These are phyloP conservation scores for Porites divaricata DNA, from an alignment of 92 coral and sea anemone genomes.

Conservation along the genomic window DNA sequence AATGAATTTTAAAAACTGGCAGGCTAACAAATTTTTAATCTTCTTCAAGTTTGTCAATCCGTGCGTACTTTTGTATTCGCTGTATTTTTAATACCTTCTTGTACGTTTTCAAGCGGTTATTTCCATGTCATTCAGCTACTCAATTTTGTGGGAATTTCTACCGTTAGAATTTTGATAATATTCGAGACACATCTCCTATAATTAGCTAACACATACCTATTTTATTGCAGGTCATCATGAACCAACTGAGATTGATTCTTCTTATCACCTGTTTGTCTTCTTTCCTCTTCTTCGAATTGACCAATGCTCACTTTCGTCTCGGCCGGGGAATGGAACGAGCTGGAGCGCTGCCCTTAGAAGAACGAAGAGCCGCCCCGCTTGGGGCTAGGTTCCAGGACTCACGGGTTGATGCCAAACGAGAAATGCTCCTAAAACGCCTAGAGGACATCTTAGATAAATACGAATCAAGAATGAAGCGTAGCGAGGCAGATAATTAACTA, in stretches of 20 bases:
- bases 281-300: constrained; percentile 51
- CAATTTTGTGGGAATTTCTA: not conserved
- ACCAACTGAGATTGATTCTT: constrained; percentile 39
- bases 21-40: no score
- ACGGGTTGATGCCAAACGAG: constrained; percentile 28
- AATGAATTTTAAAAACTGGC: no score
- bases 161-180: no score
- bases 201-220: not conserved
- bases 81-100: no score
- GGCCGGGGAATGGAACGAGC: constrained; percentile 58
- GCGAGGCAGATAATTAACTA: constrained; percentile 26
- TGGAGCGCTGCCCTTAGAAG: constrained; percentile 21
- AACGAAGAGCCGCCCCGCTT: constrained; percentile 12
- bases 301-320: constrained; percentile 71
- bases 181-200: not conserved
- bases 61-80: no score
- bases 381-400: constrained; percentile 10
- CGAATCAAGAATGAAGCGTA: constrained; percentile 31
- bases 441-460: constrained; percentile 33
- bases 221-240: constrained; percentile 28
- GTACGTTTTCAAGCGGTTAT: no score
- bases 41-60: no score
- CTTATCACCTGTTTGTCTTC: constrained; percentile 46
- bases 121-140: no score
- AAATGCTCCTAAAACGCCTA: constrained; percentile 23